Conservation (phyloP, 2,113 vertebrate species). For the Taurulus bubalis region DNA sequence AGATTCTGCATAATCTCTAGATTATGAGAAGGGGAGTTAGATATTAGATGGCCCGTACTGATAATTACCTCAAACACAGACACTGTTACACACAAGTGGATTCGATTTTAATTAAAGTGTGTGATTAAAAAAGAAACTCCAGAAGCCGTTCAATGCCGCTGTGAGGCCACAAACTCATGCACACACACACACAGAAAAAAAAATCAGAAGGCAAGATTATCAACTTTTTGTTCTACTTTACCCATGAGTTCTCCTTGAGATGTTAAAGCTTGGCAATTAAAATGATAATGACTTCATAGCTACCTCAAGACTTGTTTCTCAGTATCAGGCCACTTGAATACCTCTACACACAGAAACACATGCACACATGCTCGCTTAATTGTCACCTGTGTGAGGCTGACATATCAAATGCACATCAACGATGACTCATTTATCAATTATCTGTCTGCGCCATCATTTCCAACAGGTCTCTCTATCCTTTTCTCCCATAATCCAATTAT, state of each 20-base stretch:
- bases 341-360: neutral
- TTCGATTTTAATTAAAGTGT: conserved; percentile 46
- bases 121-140: conserved; percentile 36
- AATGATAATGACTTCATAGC: conserved; percentile 47
- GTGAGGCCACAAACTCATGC: conserved; percentile 2
- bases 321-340: neutral
- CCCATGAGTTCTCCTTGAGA: conserved; percentile 32
- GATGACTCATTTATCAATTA: neutral
- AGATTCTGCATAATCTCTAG: conserved; percentile 18
- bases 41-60: conserved; percentile 31
- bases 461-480: neutral
- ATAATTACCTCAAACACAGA: conserved; percentile 41
- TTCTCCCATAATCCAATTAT: neutral
- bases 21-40: conserved; percentile 15
- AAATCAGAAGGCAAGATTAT: conserved; percentile 30
- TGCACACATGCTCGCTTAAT: neutral
- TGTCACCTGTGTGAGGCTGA: conserved; percentile 4
- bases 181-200: neutral
- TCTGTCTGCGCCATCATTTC: neutral
- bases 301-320: conserved; percentile 14
- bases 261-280: conserved; percentile 39
- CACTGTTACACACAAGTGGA: conserved; percentile 38
- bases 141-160: conserved; percentile 17
- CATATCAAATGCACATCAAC: neutral
- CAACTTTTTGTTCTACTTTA: conserved; percentile 36